Base-by-base conservation (phyloP, 2,113 vertebrate genomes). In the Colinus virginianus region DNA sequence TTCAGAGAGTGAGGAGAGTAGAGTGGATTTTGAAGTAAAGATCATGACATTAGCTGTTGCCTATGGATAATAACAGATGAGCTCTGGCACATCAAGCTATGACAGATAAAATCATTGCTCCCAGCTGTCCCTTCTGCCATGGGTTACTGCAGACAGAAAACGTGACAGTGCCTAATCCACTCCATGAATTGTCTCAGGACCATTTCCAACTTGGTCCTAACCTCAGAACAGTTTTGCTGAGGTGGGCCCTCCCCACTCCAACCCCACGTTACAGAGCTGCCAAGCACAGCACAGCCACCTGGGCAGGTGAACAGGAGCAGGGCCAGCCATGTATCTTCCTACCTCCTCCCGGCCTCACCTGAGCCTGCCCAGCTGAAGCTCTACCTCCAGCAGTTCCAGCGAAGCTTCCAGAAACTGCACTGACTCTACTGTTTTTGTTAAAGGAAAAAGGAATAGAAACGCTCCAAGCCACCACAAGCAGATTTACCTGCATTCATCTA, bases 401-500 rank as follows among this genome's bases (percentile, higher is more conserved):
- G 87, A 84, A 91, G 61, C 77, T 89, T 87, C 71, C 87, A 92
- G 70, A 77, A 87, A 45, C 71, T 1, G 13, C 64, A 26, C 15
- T 45, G 70, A 76, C 30, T 86, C 64, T 42, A 64, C 28, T 43
- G 32, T 38, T 30, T 77, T 40, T 40, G 21, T 45, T 82, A 77
- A 76, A 89, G 5, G 53, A 75, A 30, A 92, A 92, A 55, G 71
- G 56, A 88, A 58, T 4, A 82, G 70, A 22, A 89, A 59, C 0
- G 1, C 32, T 87, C 67, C 38, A 49, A 11, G 1, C 26, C 36
- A 78, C 67, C 70, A 76, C 59, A 75, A 61, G 64, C 87, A 64
- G 66, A 87, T 92, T 70, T 94, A 94, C 93, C 91, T 94, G 96
- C 90, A 96, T 94, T 95, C 84, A 95, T 95, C 42, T 3, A 80